Evolutionary conservation across 2,113 vertebrate species (phyloP).

Genomic region (Perca flavescens): DNA sequence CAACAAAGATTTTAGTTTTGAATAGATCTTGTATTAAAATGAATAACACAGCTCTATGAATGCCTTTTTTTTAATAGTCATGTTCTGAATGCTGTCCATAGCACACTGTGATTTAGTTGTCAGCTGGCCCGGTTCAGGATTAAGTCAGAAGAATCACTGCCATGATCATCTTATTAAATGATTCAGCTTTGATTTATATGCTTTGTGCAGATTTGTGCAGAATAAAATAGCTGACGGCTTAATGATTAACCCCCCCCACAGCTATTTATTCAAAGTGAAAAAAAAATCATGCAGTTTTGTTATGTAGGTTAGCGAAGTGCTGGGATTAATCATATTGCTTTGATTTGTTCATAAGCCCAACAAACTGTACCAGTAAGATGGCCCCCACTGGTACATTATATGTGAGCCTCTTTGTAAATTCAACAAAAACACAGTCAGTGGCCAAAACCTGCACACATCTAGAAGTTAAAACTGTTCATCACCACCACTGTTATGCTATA

Average conservation of each 20-base stretch:
- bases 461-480: no score
- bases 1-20: neutral
- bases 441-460: no score
- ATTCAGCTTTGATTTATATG: conserved; percentile 3
- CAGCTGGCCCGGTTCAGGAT: neutral
- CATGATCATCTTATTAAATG: neutral
- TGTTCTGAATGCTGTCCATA: neutral
- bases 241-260: conserved; percentile 1
- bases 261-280: conserved; percentile 15
- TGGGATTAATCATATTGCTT: neutral
- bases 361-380: neutral
- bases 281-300: conserved; percentile 14
- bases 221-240: conserved; percentile 25
- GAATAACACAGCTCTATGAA: neutral
- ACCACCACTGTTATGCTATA: no score
- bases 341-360: conserved; percentile 8
- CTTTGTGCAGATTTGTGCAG: conserved; percentile 7
- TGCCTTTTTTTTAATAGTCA: neutral
- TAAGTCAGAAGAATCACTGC: conserved; percentile 7
- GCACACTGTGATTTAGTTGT: neutral
- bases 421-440: no score
- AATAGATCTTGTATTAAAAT: conserved; percentile 4
- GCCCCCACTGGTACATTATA: conserved; percentile 2
- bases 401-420: neutral
- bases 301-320: conserved; percentile 20